Base-by-base conservation (phyloP, 2,113 vertebrate species). In the Carlito syrichta region DNA sequence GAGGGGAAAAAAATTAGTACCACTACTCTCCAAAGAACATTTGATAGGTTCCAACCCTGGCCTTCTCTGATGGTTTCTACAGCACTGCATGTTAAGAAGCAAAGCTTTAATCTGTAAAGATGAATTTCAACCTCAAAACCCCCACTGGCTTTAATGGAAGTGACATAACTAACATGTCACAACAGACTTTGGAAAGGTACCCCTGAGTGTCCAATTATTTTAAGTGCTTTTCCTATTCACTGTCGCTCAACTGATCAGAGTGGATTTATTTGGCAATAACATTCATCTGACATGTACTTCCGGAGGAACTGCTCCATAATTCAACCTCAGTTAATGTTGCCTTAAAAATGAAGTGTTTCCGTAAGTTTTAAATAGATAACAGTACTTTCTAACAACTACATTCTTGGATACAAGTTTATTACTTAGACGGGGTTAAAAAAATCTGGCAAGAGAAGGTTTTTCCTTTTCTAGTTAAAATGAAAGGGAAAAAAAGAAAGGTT, bases 351-450 rank as follows among this genome's bases (percentile, higher is more conserved):
- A 97, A 98, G 79, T 17, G 86, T 98, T 98, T 99, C 98, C 97
- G 94, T 98, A 98, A 98, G 97, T 98, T 98, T 98, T 97, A 98
- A 98, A 98, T 94, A 98, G 98, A 98, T 98, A 98, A 97, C 95
- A 96, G 97, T 96, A 98, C 96, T 98, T 98, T 98, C 97, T 98
- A 98, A 98, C 97, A 98, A 98, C 97, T 98, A 97, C 91, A 96
- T 98, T 98, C 97, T 97, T 98, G 96, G 97, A 98, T 98, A 98
- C 73, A 98, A 98, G 77, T 98, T 98, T 98, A 98, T 98, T 98
- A 98, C 95, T 98, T 96, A 98, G 77, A 93, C 96, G 96, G 90
- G 38, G 35, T 91, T 90, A 22, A 56, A 82, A 93, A 97, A 52
- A 95, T 66, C 96, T 98, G 97, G 97, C 97, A 98, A 97, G 96